phyloP scores from a whole-genome alignment of 92 coral and sea anemone species.

The Scolanthus callimorphus region DNA sequence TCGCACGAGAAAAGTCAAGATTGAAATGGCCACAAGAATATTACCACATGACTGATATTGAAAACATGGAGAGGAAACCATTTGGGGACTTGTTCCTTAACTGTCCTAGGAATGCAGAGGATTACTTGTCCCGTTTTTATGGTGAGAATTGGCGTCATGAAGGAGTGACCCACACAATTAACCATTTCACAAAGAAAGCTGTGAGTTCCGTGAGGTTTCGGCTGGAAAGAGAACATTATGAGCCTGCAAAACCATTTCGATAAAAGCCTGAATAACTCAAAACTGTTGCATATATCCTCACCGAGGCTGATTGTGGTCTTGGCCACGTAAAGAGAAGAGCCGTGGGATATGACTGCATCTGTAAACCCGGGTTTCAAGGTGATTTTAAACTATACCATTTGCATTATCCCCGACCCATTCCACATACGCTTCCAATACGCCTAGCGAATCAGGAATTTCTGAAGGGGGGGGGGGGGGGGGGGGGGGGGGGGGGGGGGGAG shows the following conservation, averaged over 20 bases:
- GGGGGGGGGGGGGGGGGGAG: too few relatives aligned
- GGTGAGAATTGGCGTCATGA: constrained; percentile 42
- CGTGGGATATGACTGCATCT: too few relatives aligned
- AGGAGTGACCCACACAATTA: constrained; percentile 47
- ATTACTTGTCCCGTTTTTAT: constrained; percentile 44
- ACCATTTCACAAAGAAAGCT: neutral
- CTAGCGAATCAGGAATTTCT: too few relatives aligned
- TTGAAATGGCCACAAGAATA: constrained; percentile 52
- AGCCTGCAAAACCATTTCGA: constrained; percentile 55
- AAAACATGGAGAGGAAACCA: constrained; percentile 35
- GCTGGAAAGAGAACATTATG: constrained; percentile 36
- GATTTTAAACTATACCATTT: too few relatives aligned
- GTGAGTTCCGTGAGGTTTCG: constrained; percentile 41
- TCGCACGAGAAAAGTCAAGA: constrained; percentile 4
- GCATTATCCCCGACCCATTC: too few relatives aligned
- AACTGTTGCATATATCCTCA: too few relatives aligned
- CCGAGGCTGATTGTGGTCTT: too few relatives aligned
- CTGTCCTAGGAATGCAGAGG: constrained; percentile 65
- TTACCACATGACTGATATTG: constrained; percentile 39
- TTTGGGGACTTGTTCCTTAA: constrained; percentile 63
- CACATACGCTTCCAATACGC: too few relatives aligned
- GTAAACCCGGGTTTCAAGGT: too few relatives aligned
- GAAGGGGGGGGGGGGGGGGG: too few relatives aligned
- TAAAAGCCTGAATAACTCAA: too few relatives aligned
- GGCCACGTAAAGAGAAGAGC: too few relatives aligned